These are phyloP conservation scores for Iguana delicatissima DNA, from an alignment of 2,797 vertebrate genomes.

Conservation along the genomic window DNA sequence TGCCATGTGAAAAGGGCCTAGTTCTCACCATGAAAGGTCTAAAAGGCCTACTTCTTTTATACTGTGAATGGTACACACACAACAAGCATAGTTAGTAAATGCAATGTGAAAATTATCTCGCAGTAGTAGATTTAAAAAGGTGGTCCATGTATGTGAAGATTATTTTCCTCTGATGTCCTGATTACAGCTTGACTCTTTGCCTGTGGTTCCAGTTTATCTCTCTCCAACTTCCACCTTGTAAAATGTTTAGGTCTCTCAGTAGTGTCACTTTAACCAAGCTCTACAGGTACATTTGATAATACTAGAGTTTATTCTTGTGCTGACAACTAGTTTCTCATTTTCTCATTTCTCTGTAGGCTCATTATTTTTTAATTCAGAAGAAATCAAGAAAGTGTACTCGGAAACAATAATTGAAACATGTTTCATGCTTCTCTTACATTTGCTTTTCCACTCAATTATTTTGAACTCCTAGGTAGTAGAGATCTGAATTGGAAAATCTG, in stretches of 20 bases:
- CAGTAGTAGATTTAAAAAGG: neutral
- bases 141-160: neutral
- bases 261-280: neutral
- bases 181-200: neutral
- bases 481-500: conserved; percentile 40
- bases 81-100: neutral
- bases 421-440: conserved; percentile 50
- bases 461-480: conserved; percentile 50
- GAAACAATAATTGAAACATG: conserved; percentile 56
- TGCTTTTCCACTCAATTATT: conserved; percentile 58
- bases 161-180: neutral
- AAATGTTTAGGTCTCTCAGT: neutral
- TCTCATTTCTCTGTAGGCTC: conserved; percentile 9
- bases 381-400: conserved; percentile 46
- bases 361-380: conserved; percentile 30
- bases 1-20: too few species aligned
- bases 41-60: neutral
- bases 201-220: neutral
- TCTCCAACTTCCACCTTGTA: neutral
- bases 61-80: neutral
- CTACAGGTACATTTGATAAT: neutral
- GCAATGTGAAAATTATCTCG: neutral
- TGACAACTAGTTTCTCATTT: neutral
- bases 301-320: conserved; percentile 21
- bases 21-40: too few species aligned